A percentile compares a stretch with the other conserved stretches of the same genome.
Conservation (phyloP, 2,113 vertebrate species). For the Ptilorrhoa leucosticta region DNA sequence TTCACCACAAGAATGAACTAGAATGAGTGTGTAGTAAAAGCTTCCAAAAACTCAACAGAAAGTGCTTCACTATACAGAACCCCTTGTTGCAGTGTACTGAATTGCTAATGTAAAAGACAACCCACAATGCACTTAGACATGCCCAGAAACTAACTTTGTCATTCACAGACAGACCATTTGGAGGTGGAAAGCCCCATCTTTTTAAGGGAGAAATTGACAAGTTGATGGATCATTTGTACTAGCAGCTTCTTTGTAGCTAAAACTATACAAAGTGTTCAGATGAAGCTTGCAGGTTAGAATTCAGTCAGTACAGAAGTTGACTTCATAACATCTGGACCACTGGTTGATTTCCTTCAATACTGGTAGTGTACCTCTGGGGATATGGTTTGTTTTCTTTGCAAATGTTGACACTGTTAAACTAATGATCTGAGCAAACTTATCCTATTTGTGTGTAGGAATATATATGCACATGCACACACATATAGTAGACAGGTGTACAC, state of each 20-base stretch:
- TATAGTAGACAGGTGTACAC: accelerated
- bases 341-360: not conserved
- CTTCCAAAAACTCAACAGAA: not conserved
- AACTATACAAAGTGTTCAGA: not conserved
- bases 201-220: not conserved
- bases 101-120: not conserved
- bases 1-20: not conserved
- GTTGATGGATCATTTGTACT: not conserved
- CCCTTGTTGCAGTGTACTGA: not conserved
- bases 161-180: not conserved
- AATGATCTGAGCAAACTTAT: not conserved
- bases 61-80: not conserved
- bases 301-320: not conserved
- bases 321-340: not conserved
- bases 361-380: not conserved
- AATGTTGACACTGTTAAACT: not conserved
- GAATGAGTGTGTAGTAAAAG: not conserved
- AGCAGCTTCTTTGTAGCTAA: not conserved
- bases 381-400: not conserved
- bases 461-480: accelerated
- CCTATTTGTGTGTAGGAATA: not conserved
- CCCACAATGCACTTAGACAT: not conserved
- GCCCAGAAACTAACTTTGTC: not conserved
- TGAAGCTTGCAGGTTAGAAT: not conserved
- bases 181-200: not conserved